Conservation (phyloP, 2,888 invertebrate species). For the Campoplex nolae region DNA sequence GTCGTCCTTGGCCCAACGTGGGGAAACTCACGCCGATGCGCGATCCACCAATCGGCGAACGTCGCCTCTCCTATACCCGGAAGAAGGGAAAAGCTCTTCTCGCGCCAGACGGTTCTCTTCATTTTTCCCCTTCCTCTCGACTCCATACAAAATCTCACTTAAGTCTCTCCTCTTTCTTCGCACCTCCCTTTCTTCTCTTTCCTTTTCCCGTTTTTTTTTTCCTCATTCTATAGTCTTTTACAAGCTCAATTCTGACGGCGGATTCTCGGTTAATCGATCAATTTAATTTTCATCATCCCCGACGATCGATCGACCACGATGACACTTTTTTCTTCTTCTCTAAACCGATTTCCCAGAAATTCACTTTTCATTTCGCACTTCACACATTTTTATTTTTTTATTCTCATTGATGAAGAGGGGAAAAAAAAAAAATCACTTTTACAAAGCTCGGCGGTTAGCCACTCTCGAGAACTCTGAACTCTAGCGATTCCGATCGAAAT, state of each 20-base stretch:
- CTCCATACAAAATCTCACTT: neutral
- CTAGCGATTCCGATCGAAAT: neutral
- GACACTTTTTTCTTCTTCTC: neutral
- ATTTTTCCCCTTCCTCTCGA: constrained; percentile 19
- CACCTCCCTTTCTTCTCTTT: neutral
- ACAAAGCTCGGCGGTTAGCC: neutral
- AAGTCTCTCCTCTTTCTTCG: neutral
- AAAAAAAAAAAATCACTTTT: neutral
- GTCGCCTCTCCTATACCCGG: constrained; percentile 22
- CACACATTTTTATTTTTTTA: neutral
- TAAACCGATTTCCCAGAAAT: neutral
- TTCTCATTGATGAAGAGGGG: no score
- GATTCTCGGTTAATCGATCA: neutral
- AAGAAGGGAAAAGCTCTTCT: constrained; percentile 29
- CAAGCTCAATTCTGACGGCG: neutral
- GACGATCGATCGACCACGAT: neutral
- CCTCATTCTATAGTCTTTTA: neutral
- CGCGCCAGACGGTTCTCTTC: constrained; percentile 28
- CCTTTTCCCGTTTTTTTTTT: neutral
- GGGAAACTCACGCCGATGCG: constrained; percentile 41
- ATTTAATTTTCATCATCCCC: neutral
- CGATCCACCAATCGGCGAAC: constrained; percentile 65
- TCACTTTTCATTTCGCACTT: neutral
- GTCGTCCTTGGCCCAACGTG: constrained; percentile 64
- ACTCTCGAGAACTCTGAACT: neutral